Evolutionary conservation across 1,140 invertebrate genomes (phyloP), one percentile per base, ranked within the genome.

Genomic region (Papilio helenus): DNA sequence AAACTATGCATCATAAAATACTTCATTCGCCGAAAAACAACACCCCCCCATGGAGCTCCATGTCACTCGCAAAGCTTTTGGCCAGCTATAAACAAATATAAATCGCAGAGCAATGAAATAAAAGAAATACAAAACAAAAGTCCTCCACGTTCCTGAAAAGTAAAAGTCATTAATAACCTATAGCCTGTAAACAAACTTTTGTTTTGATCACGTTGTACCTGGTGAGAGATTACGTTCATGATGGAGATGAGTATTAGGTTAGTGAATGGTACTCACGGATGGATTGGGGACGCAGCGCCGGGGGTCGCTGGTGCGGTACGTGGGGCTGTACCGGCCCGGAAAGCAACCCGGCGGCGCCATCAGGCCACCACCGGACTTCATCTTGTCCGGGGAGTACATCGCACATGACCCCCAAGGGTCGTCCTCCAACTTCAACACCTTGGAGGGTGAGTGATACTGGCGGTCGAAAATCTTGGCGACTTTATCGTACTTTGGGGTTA

Each of bases 401-500:
- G 93, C 94, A 91, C 93, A 94, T 89, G 93, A 94, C 92, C 93
- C 94, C 94, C 93, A 94, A 78, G 94, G 94, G 91, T 95, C 94
- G 93, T 95, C 94, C 90, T 94, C 94, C 88, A 95, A 92, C 90
- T 95, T 94, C 89, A 95, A 90, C 94, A 94, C 94, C 91, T 95
- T 94, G 92, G 94, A 94, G 86, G 93, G 94, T 89, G 94, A 94
- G 89, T 94, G 94, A 85, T 95, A 95, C 93, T 95, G 94, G 81
- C 93, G 91, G 94, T 95, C 93, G 93, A 94, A 95, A 94, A 94
- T 95, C 86, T 95, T 94, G 94, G 90, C 92, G 89, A 87, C 86
- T 94, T 93, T 91, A 79, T 91, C 90, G 90, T 91, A 91, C 89
- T 91, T 89, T 79, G 86, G 88, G 87, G 86, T 84, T 82, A 81